Conservation (phyloP, 2,888 invertebrate genomes). For the Colletes collaris region DNA sequence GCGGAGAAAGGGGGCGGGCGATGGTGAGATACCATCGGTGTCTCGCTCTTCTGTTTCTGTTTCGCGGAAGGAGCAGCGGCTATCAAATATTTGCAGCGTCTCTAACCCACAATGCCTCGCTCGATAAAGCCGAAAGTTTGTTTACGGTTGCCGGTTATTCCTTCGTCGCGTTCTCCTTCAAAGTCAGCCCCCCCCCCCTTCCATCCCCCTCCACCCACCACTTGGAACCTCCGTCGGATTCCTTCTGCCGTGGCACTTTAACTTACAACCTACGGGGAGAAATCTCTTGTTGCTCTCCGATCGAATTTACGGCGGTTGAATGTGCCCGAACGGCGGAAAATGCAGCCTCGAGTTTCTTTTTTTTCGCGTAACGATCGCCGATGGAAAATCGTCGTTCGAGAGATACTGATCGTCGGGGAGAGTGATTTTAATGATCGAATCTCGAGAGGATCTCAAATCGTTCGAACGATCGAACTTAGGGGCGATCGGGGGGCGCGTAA, state of each 20-base stretch:
- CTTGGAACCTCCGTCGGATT: constrained; percentile 55
- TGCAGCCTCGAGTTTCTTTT: constrained; percentile 3
- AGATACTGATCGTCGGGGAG: neutral
- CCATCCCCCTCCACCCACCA: neutral
- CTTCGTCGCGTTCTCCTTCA: constrained; percentile 63
- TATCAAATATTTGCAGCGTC: constrained; percentile 81
- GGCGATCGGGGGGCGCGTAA: constrained; percentile 17
- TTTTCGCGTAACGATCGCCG: neutral
- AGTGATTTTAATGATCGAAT: neutral
- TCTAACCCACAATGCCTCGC: constrained; percentile 74
- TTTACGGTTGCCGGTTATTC: constrained; percentile 76
- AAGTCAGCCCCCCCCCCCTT: constrained; percentile 3
- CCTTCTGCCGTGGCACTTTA: constrained; percentile 59
- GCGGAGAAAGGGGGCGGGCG: constrained; percentile 39
- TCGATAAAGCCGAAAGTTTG: constrained; percentile 81
- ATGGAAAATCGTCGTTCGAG: constrained; percentile 12
- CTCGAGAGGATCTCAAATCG: neutral
- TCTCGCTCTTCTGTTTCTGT: constrained; percentile 68
- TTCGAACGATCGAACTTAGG: neutral
- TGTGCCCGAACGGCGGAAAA: constrained; percentile 50
- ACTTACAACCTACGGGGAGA: constrained; percentile 54
- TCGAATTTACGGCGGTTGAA: constrained; percentile 40
- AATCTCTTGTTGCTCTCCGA: constrained; percentile 39
- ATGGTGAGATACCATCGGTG: constrained; percentile 50
- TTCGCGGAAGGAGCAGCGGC: constrained; percentile 71